These are phyloP conservation scores for Forbesichthys papilliferus DNA, from an alignment of 2,113 vertebrate genomes.

Conservation along the genomic window DNA sequence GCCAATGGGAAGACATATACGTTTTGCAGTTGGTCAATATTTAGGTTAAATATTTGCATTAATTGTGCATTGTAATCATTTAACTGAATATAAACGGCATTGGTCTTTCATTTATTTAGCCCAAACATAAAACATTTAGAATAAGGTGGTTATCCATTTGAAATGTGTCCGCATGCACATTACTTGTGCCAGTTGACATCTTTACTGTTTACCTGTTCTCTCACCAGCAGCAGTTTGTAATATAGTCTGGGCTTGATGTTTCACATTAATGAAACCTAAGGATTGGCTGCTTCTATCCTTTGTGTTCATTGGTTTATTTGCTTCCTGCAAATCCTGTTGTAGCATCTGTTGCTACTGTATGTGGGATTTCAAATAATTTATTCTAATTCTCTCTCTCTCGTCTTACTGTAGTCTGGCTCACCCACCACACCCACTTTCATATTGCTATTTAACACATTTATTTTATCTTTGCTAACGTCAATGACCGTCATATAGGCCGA, in stretches of 20 bases:
- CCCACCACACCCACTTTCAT: background rate
- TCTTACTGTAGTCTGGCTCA: conserved; percentile 1
- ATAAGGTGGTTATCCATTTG: background rate
- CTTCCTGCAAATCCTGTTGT: no score
- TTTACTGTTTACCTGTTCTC: background rate
- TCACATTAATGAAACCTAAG: no score
- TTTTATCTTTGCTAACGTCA: conserved; percentile 38
- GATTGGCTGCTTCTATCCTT: no score
- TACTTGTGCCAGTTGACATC: background rate
- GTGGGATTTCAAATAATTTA: background rate
- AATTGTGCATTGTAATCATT: no score
- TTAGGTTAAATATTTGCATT: no score
- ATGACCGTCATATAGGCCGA: conserved; percentile 44
- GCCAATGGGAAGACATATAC: no score
- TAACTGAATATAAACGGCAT: no score
- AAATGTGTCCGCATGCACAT: background rate
- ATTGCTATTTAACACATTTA: background rate
- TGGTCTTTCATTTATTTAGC: background rate
- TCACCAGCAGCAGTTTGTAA: background rate
- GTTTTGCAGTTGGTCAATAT: no score
- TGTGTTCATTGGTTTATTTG: no score
- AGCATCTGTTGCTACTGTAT: no score
- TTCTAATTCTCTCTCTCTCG: background rate
- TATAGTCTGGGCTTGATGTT: no score
- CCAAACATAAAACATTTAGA: background rate